Conservation (phyloP, 2,113 vertebrate species). For the Aptenodytes patagonicus region DNA sequence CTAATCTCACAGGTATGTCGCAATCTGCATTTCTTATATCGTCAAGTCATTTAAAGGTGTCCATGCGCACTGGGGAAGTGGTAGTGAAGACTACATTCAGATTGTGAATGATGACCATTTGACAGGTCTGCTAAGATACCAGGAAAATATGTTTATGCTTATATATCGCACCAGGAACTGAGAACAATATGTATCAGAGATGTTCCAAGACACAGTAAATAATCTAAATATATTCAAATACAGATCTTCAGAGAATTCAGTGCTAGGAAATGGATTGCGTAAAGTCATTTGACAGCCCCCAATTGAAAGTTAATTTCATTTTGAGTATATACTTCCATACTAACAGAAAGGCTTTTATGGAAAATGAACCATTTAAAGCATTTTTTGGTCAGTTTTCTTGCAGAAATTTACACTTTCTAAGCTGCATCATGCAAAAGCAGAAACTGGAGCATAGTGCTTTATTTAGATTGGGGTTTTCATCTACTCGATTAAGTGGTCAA, state of each 20-base stretch:
- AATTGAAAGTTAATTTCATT: background rate
- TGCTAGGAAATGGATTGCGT: background rate
- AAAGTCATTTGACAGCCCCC: background rate
- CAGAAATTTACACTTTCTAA: background rate
- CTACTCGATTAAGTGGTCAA: background rate
- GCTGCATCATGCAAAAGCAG: background rate
- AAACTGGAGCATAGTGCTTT: background rate
- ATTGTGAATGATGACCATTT: background rate
- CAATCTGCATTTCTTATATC: background rate
- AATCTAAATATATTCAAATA: background rate
- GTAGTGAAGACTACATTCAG: background rate
- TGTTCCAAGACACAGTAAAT: background rate
- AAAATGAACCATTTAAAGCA: background rate
- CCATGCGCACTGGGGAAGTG: background rate
- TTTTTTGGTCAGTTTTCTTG: background rate
- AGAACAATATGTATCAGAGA: background rate
- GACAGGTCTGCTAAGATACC: background rate
- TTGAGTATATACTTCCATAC: background rate
- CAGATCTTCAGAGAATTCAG: background rate
- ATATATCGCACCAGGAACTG: background rate
- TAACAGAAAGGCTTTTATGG: background rate
- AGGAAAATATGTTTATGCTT: background rate
- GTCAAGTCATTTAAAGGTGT: background rate
- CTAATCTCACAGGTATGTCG: background rate
- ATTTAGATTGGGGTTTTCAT: background rate